These are phyloP conservation scores for Bufo bufo DNA, from an alignment of 2,113 vertebrate genomes.

Conservation along the genomic window DNA sequence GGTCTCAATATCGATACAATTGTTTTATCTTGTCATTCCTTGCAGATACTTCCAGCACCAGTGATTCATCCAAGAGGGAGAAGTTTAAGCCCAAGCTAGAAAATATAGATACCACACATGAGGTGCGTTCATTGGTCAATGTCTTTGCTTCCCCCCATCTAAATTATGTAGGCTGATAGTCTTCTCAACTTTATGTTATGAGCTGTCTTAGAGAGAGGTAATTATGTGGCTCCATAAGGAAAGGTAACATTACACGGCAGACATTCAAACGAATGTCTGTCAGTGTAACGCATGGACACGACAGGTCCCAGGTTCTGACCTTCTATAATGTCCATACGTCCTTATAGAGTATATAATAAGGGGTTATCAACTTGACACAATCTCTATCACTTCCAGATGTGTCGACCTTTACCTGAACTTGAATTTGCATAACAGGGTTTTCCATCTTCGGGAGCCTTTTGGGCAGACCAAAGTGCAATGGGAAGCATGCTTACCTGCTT, in stretches of 20 bases:
- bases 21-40: background rate
- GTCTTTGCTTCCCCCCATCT: background rate
- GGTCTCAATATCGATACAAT: too few species aligned
- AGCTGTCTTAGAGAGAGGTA: background rate
- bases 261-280: background rate
- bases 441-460: too few species aligned
- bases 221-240: background rate
- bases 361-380: too few species aligned
- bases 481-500: too few species aligned
- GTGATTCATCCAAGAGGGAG: background rate
- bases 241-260: background rate
- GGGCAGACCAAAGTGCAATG: too few species aligned
- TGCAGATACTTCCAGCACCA: background rate
- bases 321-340: too few species aligned
- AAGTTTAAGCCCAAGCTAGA: background rate
- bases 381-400: too few species aligned
- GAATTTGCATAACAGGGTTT: too few species aligned
- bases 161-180: background rate
- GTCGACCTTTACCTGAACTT: too few species aligned
- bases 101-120: background rate
- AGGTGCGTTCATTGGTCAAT: background rate
- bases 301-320: too few species aligned
- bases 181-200: background rate
- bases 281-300: too few species aligned
- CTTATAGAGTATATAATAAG: too few species aligned